phyloP scores from a whole-genome alignment of 2,888 invertebrate species.

The Cerastoderma edule region DNA sequence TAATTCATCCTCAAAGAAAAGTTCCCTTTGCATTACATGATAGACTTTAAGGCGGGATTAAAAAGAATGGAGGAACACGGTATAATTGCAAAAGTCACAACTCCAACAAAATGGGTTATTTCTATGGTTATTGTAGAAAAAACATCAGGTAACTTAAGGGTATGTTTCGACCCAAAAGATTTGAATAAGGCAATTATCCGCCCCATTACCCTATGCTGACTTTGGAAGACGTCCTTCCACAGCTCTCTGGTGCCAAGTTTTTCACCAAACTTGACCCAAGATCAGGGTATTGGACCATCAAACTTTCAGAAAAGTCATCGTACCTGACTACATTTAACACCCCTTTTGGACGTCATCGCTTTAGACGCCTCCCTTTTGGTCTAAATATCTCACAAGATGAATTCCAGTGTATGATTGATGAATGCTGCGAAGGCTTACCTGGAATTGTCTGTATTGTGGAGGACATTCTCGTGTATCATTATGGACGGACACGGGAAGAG shows the following conservation, averaged over 20 bases:
- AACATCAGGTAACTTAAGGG: slow-evolving; percentile 8
- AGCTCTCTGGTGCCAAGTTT: slow-evolving; percentile 37
- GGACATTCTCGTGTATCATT: slow-evolving; percentile 52
- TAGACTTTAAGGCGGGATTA: too few relatives aligned
- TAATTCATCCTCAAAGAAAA: too few relatives aligned
- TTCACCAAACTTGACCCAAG: slow-evolving; percentile 49
- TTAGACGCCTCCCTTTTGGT: slow-evolving; percentile 63
- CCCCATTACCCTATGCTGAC: slow-evolving; percentile 42
- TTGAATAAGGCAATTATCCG: too few relatives aligned
- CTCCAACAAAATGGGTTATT: too few relatives aligned
- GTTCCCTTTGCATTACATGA: too few relatives aligned
- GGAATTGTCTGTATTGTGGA: slow-evolving; percentile 49
- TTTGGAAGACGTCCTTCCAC: slow-evolving; percentile 38
- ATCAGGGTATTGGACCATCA: slow-evolving; percentile 48
- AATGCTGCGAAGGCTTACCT: slow-evolving; percentile 40
- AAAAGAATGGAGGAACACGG: too few relatives aligned
- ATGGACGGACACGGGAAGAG: slow-evolving; percentile 37
- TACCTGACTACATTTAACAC: too few relatives aligned
- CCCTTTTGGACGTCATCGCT: slow-evolving; percentile 45
- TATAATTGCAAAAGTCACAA: too few relatives aligned
- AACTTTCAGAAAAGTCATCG: slow-evolving; percentile 33
- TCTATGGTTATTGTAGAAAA: slow-evolving; percentile 36
- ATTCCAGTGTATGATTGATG: slow-evolving; percentile 48
- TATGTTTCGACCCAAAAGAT: too few relatives aligned
- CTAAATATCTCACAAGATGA: slow-evolving; percentile 43